Base-by-base conservation (phyloP, 1,140 invertebrate genomes). In the Cherax quadricarinatus region DNA sequence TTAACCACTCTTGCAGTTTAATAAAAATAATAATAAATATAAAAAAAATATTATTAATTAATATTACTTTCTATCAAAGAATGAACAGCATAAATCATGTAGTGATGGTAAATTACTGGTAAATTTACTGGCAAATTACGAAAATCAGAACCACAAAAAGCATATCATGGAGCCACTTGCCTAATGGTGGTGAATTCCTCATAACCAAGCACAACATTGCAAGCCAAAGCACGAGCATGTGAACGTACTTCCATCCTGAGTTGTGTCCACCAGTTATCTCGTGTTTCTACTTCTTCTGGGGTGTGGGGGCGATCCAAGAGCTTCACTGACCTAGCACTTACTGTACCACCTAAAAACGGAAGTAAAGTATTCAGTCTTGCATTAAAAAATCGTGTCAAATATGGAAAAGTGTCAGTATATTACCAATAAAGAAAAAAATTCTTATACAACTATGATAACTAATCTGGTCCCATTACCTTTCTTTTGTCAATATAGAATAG, bases 241-340 rank as follows among this genome's bases (percentile, higher is more conserved):
- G 98, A 98, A 4, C 98, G 96, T 88, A 99, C 97, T 96, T 99
- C 98, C 95, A 98, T 98, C 78, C 98, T 96, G 16, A 99, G 96
- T 95, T 99, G 98, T 0, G 97, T 98, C 98, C 98, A 99, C 98
- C 98, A 99, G 10, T 97, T 96, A 94, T 99, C 98, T 66, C 98
- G 96, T 1, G 98, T 97, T 94, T 99, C 98, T 1, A 98, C 97
- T 94, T 99, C 98, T 95, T 98, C 98, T 89, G 97, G 95, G 95
- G 97, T 97, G 89, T 96, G 95, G 73, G 98, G 97, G 92, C 97
- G 95, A 94, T 98, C 98, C 1, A 99, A 95, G 24, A 99, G 95
- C 95, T 99, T 99, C 0, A 99, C 98, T 60, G 98, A 98, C 92
- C 97, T 96, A 0, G 97, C 97, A 93, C 97, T 97, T 10, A 98